Evolutionary conservation across 1,140 invertebrate genomes (phyloP).

Genomic region (Lutraria rhynchaena): DNA sequence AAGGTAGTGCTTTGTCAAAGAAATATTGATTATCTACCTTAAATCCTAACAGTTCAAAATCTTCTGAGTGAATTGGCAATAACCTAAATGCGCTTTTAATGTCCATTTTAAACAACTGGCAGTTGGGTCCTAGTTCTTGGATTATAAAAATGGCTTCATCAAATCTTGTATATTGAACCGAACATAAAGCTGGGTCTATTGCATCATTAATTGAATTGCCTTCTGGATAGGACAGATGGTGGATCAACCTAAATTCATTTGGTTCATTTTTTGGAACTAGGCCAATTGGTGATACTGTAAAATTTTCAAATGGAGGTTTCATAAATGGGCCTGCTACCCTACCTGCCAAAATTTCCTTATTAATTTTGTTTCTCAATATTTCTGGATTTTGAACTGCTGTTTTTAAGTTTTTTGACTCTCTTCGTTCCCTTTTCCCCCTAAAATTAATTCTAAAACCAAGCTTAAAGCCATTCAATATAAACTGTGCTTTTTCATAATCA

Average conservation of each 20-base stretch:
- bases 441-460: conserved; percentile 44
- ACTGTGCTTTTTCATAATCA: neutral
- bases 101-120: conserved; percentile 36
- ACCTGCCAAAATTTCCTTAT: conserved; percentile 11
- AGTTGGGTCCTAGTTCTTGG: conserved; percentile 29
- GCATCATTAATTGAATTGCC: conserved; percentile 49
- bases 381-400: conserved; percentile 5
- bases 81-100: conserved; percentile 55
- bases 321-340: no score
- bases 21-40: conserved; percentile 28
- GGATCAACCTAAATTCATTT: conserved; percentile 45
- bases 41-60: conserved; percentile 56
- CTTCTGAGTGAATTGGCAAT: conserved; percentile 9
- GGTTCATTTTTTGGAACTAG: neutral
- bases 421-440: neutral
- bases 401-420: neutral
- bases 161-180: conserved; percentile 57
- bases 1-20: conserved; percentile 54
- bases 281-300: no score
- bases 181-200: conserved; percentile 40
- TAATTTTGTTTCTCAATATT: neutral
- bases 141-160: conserved; percentile 38
- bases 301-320: no score
- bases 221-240: conserved; percentile 48
- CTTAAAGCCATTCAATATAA: conserved; percentile 22